These are phyloP conservation scores for Myiopsitta monachus DNA, from an alignment of 2,113 vertebrate species.

Conservation along the genomic window DNA sequence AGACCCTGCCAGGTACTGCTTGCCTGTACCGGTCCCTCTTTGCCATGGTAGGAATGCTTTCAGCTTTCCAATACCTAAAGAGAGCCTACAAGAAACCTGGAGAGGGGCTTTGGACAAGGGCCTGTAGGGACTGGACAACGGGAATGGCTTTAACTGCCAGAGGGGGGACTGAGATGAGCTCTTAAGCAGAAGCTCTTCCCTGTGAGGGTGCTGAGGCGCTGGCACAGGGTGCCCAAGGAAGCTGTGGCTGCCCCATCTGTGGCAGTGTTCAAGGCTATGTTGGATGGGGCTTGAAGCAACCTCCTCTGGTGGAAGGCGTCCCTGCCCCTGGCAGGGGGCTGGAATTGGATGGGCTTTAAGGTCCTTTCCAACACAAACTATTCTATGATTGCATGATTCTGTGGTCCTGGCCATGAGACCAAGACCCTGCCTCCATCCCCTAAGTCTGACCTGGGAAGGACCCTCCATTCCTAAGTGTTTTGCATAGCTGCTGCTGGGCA, in stretches of 20 bases:
- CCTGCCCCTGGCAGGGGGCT: neutral
- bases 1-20: neutral
- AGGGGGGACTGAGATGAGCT: neutral
- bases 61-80: neutral
- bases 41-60: neutral
- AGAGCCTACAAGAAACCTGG: neutral
- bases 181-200: neutral
- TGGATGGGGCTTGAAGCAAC: too few species aligned
- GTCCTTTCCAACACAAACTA: neutral
- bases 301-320: neutral
- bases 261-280: too few species aligned
- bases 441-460: neutral
- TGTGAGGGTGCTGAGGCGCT: too few species aligned
- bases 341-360: neutral
- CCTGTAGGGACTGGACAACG: neutral
- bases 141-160: neutral
- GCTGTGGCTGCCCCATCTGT: too few species aligned
- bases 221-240: too few species aligned
- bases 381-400: too few species aligned
- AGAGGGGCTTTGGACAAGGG: neutral
- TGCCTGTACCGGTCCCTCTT: neutral
- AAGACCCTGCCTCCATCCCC: neutral
- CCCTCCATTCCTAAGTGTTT: neutral
- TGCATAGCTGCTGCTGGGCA: neutral
- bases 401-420: neutral